These are phyloP conservation scores for Agapostemon virescens DNA, from an alignment of 2,888 invertebrate genomes.

Conservation along the genomic window DNA sequence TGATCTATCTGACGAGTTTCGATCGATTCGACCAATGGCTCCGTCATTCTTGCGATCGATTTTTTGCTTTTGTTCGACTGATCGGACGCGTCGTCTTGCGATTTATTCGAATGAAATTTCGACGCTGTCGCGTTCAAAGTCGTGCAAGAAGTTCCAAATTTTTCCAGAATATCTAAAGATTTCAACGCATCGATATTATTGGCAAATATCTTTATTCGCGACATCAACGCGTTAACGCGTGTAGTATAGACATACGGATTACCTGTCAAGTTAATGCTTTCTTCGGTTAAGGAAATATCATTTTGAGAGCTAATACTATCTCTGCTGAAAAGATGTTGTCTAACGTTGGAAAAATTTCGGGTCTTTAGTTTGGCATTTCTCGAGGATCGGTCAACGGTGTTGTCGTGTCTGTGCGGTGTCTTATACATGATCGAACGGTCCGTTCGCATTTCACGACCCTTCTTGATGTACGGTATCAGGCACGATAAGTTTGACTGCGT, in stretches of 20 bases:
- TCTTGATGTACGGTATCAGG: constrained; percentile 77
- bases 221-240: background rate
- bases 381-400: constrained; percentile 26
- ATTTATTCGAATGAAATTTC: constrained; percentile 17
- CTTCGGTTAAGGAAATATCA: constrained; percentile 69
- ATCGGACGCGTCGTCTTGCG: background rate
- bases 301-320: constrained; percentile 71
- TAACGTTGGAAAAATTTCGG: constrained; percentile 70
- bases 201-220: too few relatives aligned
- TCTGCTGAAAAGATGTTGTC: constrained; percentile 78
- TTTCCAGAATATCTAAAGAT: constrained; percentile 72
- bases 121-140: constrained; percentile 18
- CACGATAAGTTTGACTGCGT: constrained; percentile 72
- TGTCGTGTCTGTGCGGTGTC: constrained; percentile 68
- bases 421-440: constrained; percentile 78
- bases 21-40: constrained; percentile 41
- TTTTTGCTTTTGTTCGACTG: constrained; percentile 30
- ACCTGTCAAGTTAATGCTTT: constrained; percentile 77
- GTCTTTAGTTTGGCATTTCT: constrained; percentile 54
- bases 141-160: constrained; percentile 41
- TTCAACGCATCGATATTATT: background rate
- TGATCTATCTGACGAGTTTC: constrained; percentile 49
- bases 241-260: constrained; percentile 32
- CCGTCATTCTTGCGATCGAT: constrained; percentile 28
- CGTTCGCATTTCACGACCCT: constrained; percentile 74